Percentiles rank a stretch among this genome's conserved stretches.
Evolutionary conservation across 2,797 vertebrate genomes (phyloP).

Genomic region (Pseudomugil tenellus): DNA sequence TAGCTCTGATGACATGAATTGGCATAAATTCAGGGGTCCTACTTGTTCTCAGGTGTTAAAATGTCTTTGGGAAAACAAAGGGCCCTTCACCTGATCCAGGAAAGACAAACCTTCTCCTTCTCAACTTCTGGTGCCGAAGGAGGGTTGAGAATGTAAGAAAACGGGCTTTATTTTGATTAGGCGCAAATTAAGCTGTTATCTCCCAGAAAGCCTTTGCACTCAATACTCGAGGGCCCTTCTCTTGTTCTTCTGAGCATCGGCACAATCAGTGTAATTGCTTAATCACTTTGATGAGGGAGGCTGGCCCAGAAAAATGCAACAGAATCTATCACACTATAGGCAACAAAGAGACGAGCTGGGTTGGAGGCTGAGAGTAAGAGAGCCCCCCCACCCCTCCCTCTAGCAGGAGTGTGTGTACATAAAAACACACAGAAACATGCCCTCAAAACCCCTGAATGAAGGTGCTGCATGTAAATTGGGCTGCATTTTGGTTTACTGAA

Average conservation of each 20-base stretch:
- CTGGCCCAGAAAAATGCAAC: conserved; percentile 66
- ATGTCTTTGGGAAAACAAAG: background rate
- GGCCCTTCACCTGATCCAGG: conserved; percentile 1
- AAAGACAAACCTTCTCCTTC: conserved; percentile 21
- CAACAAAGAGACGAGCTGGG: conserved; percentile 38
- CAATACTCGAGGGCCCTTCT: conserved; percentile 72
- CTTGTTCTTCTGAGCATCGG: conserved; percentile 64
- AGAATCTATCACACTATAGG: conserved; percentile 59
- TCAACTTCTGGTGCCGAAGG: conserved; percentile 23
- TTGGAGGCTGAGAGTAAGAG: conserved; percentile 13
- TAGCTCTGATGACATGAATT: conserved; percentile 30
- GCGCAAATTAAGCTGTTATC: conserved; percentile 76
- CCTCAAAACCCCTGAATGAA: background rate
- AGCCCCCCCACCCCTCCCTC: background rate
- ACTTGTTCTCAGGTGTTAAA: too few relatives aligned
- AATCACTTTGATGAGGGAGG: conserved; percentile 78
- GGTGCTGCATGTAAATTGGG: too few relatives aligned
- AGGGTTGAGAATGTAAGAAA: conserved; percentile 50
- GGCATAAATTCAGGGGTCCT: too few relatives aligned
- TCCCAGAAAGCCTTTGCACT: conserved; percentile 73
- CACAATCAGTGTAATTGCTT: conserved; percentile 81
- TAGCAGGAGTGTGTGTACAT: background rate
- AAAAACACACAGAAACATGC: conserved; percentile 3
- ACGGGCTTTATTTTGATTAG: conserved; percentile 71
- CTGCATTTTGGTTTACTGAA: background rate